Evolutionary conservation across 2,113 vertebrate species (phyloP).

Genomic region (Apaloderma vittatum): DNA sequence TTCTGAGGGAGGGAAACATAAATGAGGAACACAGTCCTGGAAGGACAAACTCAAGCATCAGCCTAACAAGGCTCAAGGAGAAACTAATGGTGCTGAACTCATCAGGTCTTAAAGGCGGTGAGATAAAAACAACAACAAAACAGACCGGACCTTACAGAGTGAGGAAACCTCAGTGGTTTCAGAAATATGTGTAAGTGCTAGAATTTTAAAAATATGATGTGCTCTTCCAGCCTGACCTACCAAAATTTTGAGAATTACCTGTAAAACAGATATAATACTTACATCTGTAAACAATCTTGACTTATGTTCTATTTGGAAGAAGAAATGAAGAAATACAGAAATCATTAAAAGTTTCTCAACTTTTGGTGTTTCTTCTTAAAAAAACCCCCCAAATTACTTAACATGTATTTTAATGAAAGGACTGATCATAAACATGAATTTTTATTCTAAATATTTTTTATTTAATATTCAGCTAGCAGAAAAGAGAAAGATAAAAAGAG

Average conservation of each 20-base stretch:
- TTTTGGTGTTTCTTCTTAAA: not conserved
- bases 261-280: not conserved
- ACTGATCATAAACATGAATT: not conserved
- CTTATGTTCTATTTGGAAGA: not conserved
- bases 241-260: not conserved
- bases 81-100: not conserved
- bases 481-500: not conserved
- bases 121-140: not conserved
- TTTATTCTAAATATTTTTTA: not conserved
- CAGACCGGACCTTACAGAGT: not conserved
- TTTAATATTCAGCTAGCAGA: not conserved
- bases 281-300: not conserved
- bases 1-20: not conserved
- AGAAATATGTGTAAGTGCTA: not conserved
- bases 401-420: not conserved
- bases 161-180: not conserved
- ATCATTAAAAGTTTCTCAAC: not conserved
- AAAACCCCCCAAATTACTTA: not conserved
- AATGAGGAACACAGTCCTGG: not conserved
- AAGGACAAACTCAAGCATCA: not conserved
- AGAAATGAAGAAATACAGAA: not conserved
- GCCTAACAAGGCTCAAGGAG: not conserved
- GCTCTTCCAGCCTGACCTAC: not conserved
- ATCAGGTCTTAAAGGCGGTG: not conserved
- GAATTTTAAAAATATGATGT: not conserved